A percentile compares a stretch with the other conserved stretches of the same genome.
phyloP scores from a whole-genome alignment of 2,113 vertebrate species.

The Erpornis zantholeuca region DNA sequence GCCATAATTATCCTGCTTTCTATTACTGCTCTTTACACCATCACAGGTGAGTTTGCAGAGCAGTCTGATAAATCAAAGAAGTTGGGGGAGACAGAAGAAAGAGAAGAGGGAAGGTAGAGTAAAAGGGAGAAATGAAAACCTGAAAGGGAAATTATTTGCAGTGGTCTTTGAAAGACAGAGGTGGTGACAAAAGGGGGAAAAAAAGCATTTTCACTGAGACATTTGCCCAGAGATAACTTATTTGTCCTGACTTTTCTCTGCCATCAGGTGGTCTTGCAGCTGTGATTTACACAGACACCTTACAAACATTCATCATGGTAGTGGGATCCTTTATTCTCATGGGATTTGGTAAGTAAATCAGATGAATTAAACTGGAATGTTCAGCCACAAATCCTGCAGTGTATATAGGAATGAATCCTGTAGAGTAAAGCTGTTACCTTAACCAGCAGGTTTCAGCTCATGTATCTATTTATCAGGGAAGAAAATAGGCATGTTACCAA shows the following conservation, averaged over 20 bases:
- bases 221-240: not conserved
- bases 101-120: not conserved
- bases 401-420: not conserved
- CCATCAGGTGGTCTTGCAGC: slow-evolving; percentile 88
- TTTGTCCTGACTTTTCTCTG: not conserved
- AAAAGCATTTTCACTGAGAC: not conserved
- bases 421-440: not conserved
- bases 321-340: slow-evolving; percentile 90
- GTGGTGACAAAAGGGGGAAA: not conserved
- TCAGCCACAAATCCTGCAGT: not conserved
- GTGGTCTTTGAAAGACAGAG: not conserved
- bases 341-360: slow-evolving; percentile 85
- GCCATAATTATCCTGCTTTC: slow-evolving; percentile 84
- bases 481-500: not conserved
- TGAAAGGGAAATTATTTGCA: not conserved
- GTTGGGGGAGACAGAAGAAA: not conserved
- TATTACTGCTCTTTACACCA: slow-evolving; percentile 90
- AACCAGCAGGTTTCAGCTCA: not conserved
- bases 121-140: not conserved
- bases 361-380: not conserved
- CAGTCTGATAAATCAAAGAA: not conserved
- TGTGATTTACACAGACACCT: slow-evolving; percentile 96
- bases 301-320: slow-evolving; percentile 93
- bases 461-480: not conserved
- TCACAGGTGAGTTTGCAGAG: slow-evolving; percentile 83